Evolutionary conservation across 53 echinoderm and acorn worm species (phyloP), one percentile per base, ranked within the genome.

Genomic region (Echinometra lucunter): DNA sequence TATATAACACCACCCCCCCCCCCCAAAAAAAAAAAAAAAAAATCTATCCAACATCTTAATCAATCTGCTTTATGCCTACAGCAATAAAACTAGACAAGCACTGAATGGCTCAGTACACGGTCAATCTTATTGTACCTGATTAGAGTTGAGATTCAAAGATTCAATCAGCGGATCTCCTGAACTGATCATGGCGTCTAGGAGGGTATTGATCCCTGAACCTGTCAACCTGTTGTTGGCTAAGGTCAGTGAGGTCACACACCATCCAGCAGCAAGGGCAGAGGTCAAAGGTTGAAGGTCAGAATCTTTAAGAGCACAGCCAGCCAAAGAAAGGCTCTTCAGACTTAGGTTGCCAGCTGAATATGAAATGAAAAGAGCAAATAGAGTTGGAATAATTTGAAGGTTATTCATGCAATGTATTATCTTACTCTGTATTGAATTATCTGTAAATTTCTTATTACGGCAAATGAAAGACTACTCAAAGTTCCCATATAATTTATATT

Each of bases 221-320:
- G 96, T 95, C 37, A 97, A 53, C 55, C 96, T 94, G 94, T 97
- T 97, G 97, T 95, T 96, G 66, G 97, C 92, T 34, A 97, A 91
- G 53, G 89, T 97, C 74, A 97, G 94, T 66, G 95, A 92, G 67
- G 92, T 92, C 83, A 96, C 55, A 44, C 53, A 58, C 94, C 94
- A 92, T 30, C 95, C 96, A 70, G 90, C 67, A n/a, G 32, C 82
- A 37, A 96, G 56, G 70, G 96, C 96, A 37, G 89, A 66, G 63
- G 96, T 93, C 93, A 97, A 66, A 82, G 97, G 97, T 89, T 67
- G 37, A 81, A 97, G 92, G 95, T 97, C 97, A 82, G 89, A 92
- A 58, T 97, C 97, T 47, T 95, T 96, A 25, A 97, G 94, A 28
- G 97, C 93, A 91, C 97, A 97, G 70, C 97, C 93, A 57, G 95